These are phyloP conservation scores for Brachypodius melanocephalos DNA, from an alignment of 2,113 vertebrate genomes.

Conservation along the genomic window DNA sequence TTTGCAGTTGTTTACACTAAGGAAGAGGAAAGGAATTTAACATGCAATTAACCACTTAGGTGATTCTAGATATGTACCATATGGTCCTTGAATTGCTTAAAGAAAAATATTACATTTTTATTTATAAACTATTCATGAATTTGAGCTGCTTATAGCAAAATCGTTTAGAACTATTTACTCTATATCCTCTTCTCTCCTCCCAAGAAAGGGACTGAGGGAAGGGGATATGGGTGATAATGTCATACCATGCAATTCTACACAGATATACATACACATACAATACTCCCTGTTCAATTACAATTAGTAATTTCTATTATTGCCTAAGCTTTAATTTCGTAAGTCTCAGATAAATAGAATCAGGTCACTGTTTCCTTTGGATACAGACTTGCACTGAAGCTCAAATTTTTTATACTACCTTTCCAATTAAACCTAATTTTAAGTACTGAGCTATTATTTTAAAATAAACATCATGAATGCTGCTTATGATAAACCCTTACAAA, in stretches of 20 bases:
- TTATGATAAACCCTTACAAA: neutral
- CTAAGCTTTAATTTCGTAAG: neutral
- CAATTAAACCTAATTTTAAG: neutral
- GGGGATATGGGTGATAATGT: neutral
- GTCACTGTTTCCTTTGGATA: neutral
- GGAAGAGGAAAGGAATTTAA: slow-evolving; percentile 81
- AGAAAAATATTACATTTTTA: slow-evolving; percentile 35
- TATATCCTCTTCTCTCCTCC: neutral
- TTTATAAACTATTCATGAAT: slow-evolving; percentile 1
- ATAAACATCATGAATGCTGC: neutral
- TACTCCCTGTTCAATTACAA: neutral
- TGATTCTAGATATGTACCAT: slow-evolving; percentile 74
- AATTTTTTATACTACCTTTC: neutral
- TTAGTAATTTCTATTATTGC: neutral
- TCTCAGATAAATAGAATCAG: neutral
- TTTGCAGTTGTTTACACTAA: slow-evolving; percentile 73
- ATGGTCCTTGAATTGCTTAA: slow-evolving; percentile 58
- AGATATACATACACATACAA: neutral
- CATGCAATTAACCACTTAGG: slow-evolving; percentile 80
- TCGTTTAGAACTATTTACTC: neutral
- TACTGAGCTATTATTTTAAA: neutral
- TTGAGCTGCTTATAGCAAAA: neutral
- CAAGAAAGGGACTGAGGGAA: neutral
- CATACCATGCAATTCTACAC: neutral
- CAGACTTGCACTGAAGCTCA: neutral